These are phyloP conservation scores for Lepidothrix coronata DNA, from an alignment of 2,113 vertebrate species.

Conservation along the genomic window DNA sequence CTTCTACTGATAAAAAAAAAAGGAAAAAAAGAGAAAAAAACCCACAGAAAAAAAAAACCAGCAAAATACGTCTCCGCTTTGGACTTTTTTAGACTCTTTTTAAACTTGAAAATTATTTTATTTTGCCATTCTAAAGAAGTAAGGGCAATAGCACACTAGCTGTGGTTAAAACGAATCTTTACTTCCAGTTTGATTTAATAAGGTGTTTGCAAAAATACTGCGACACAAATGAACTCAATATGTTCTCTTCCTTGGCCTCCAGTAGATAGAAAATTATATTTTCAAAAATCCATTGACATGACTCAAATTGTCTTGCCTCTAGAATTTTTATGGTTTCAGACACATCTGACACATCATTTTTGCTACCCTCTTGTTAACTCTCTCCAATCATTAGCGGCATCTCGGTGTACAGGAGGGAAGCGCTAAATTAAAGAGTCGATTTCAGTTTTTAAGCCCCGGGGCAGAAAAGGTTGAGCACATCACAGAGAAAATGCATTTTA, in stretches of 20 bases:
- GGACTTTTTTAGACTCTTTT: neutral
- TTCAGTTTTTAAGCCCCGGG: conserved; percentile 54
- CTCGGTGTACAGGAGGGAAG: conserved; percentile 18
- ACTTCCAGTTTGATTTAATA: neutral
- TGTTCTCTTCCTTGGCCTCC: neutral
- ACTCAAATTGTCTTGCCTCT: conserved; percentile 5
- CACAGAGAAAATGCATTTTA: conserved; percentile 61
- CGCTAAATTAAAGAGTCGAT: conserved; percentile 60
- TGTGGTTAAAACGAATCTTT: neutral
- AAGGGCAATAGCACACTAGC: neutral
- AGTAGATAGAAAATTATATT: conserved; percentile 6
- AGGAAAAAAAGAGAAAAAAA: fast-evolving
- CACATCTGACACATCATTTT: conserved; percentile 4
- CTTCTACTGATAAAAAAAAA: neutral
- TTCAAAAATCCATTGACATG: conserved; percentile 26
- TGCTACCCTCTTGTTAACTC: conserved; percentile 47
- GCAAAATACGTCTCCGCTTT: neutral
- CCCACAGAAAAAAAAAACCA: fast-evolving
- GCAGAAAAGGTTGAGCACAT: conserved; percentile 61
- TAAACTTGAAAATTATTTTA: neutral
- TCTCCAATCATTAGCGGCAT: conserved; percentile 23
- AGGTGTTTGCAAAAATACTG: neutral
- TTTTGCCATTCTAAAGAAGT: neutral
- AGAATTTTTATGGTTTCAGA: conserved; percentile 31
- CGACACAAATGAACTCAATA: neutral